These are phyloP conservation scores for Typhlichthys subterraneus DNA, from an alignment of 2,797 vertebrate species.

Conservation along the genomic window DNA sequence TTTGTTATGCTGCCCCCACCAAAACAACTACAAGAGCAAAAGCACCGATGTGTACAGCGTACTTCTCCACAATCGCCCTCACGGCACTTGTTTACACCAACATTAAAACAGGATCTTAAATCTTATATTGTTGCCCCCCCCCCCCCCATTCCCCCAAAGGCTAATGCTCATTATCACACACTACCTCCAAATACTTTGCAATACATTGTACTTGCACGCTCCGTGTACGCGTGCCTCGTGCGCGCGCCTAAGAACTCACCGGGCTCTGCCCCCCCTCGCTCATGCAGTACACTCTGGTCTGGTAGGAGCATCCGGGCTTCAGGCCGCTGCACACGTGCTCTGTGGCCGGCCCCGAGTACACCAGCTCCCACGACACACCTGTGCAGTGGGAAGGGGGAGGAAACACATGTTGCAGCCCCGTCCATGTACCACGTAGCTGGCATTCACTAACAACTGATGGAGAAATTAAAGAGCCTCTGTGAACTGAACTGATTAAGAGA, in stretches of 20 bases:
- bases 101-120: too few species aligned
- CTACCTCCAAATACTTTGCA: too few species aligned
- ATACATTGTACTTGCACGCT: too few species aligned
- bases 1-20: too few species aligned
- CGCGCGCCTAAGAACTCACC: conserved; percentile 75
- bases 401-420: not conserved
- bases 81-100: too few species aligned
- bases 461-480: conserved; percentile 61
- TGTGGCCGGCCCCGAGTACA: conserved; percentile 84
- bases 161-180: too few species aligned
- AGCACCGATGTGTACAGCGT: too few species aligned
- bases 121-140: too few species aligned
- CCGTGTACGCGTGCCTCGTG: conserved; percentile 11
- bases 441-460: conserved; percentile 18
- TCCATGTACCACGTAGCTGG: too few species aligned
- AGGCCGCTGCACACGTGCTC: conserved; percentile 91
- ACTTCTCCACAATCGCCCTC: too few species aligned
- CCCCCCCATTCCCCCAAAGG: too few species aligned
- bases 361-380: conserved; percentile 89
- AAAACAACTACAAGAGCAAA: too few species aligned
- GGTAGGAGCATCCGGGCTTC: conserved; percentile 89
- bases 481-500: conserved; percentile 63
- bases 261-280: conserved; percentile 94
- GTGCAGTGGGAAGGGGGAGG: conserved; percentile 15
- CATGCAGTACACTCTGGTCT: conserved; percentile 87